Evolutionary conservation across 2,113 vertebrate genomes (phyloP).

Genomic region (cattle (Bos taurus)): DNA sequence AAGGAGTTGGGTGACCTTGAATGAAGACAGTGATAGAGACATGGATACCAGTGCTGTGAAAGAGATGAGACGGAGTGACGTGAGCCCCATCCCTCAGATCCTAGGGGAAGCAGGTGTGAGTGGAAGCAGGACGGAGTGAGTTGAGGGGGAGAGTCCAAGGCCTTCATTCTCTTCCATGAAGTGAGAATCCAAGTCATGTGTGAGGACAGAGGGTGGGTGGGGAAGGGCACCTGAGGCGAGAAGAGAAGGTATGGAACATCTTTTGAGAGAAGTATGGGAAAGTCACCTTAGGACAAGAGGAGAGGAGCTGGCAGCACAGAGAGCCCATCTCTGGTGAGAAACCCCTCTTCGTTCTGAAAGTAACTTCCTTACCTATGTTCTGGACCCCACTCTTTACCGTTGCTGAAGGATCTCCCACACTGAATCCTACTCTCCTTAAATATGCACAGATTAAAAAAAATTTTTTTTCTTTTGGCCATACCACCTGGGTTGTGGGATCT

Average conservation of each 20-base stretch:
- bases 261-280: neutral
- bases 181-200: neutral
- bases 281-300: neutral
- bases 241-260: neutral
- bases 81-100: rapidly evolving
- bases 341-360: neutral
- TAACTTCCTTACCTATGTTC: neutral
- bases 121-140: neutral
- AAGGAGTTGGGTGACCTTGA: neutral
- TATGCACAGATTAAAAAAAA: neutral
- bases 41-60: rapidly evolving
- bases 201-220: too few species aligned
- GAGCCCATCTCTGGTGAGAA: neutral
- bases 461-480: neutral
- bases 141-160: rapidly evolving
- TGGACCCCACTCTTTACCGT: neutral
- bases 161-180: neutral
- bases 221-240: neutral
- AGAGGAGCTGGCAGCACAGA: neutral
- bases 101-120: rapidly evolving
- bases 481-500: neutral
- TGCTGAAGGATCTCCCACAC: neutral
- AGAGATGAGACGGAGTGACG: neutral
- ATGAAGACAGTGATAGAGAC: neutral
- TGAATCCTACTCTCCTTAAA: neutral